These are phyloP conservation scores for Euleptes europaea DNA, from an alignment of 2,113 vertebrate genomes.

Conservation along the genomic window DNA sequence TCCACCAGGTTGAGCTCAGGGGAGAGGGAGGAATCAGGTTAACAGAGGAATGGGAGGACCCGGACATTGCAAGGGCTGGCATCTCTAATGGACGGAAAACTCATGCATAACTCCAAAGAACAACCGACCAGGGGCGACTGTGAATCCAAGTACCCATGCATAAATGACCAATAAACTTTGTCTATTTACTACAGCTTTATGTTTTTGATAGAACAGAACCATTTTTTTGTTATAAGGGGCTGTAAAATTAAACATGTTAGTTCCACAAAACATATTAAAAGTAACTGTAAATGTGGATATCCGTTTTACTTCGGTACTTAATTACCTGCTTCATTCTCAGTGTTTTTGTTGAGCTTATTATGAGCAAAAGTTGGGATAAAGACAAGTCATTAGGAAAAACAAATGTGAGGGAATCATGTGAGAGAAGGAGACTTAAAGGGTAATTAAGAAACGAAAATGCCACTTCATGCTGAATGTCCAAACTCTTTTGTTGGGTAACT, in stretches of 20 bases:
- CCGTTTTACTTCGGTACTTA: constrained; percentile 11
- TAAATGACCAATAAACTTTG: too few species aligned
- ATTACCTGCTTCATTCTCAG: rapidly evolving
- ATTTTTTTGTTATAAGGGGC: neutral
- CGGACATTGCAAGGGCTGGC: too few species aligned
- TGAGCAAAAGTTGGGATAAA: neutral
- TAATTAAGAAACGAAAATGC: neutral
- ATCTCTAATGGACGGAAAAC: too few species aligned
- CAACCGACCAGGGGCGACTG: too few species aligned
- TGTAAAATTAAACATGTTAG: neutral
- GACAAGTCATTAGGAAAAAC: constrained; percentile 4
- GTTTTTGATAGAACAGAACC: constrained; percentile 30
- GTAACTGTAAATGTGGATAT: constrained; percentile 40
- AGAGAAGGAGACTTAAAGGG: constrained; percentile 23
- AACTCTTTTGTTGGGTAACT: neutral
- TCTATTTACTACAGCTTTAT: neutral
- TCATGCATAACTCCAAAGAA: too few species aligned
- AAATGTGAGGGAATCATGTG: neutral
- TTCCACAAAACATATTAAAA: constrained; percentile 48
- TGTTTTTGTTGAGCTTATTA: constrained; percentile 11
- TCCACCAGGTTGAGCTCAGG: too few species aligned
- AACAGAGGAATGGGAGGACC: too few species aligned
- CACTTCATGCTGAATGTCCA: neutral
- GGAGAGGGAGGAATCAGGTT: too few species aligned
- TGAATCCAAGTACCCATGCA: too few species aligned